Percentiles rank a stretch among this genome's conserved stretches.
Evolutionary conservation across 1,140 invertebrate species (phyloP).

Genomic region (Temnothorax nylanderi): DNA sequence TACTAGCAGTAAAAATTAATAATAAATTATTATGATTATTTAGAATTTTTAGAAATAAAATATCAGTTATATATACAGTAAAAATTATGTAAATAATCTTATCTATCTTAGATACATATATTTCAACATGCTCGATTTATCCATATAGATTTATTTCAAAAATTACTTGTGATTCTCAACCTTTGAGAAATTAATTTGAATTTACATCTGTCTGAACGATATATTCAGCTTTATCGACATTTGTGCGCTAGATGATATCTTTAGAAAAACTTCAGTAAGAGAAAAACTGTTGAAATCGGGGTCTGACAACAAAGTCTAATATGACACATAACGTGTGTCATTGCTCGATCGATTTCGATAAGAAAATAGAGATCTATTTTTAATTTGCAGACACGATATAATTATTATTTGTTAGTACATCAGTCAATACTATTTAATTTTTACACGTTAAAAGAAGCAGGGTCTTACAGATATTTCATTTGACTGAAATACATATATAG

Average conservation of each 20-base stretch:
- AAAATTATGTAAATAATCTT: neutral
- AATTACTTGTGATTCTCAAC: neutral
- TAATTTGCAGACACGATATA: neutral
- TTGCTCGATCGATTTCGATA: neutral
- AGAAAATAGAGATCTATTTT: conserved; percentile 6
- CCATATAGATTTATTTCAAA: neutral
- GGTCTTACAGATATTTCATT: neutral
- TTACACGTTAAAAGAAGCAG: neutral
- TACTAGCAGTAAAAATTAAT: neutral
- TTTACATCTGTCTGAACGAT: neutral
- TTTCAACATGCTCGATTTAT: neutral
- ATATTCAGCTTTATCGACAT: neutral
- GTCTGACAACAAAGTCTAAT: neutral
- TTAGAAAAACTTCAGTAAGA: neutral
- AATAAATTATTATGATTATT: neutral
- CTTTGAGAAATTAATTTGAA: neutral
- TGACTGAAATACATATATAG: neutral
- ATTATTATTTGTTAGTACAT: neutral
- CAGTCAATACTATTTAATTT: neutral
- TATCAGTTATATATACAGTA: neutral
- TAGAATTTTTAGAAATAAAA: conserved; percentile 2
- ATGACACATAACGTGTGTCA: neutral
- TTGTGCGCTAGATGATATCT: neutral
- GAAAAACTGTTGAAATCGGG: neutral
- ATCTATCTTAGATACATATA: neutral